These are phyloP conservation scores for Aphaenogaster ashmeadi DNA, from an alignment of 1,140 invertebrate species.

Conservation along the genomic window DNA sequence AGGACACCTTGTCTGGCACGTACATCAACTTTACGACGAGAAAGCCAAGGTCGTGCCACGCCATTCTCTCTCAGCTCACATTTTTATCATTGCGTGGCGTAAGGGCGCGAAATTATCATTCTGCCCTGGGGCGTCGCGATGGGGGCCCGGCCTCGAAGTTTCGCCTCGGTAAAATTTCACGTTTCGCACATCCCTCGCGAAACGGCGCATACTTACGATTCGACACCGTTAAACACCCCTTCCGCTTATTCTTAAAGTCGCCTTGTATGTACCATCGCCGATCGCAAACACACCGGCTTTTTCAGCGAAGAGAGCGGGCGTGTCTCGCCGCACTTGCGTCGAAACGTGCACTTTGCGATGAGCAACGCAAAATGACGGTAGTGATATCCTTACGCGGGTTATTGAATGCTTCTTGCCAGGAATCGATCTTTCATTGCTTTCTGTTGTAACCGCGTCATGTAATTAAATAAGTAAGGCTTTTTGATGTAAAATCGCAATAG, in stretches of 20 bases:
- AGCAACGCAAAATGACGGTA: background rate
- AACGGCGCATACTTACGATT: constrained; percentile 42
- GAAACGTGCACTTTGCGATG: background rate
- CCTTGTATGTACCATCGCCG: background rate
- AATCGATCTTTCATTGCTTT: background rate
- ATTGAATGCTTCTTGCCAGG: too few relatives aligned
- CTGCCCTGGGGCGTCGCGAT: background rate
- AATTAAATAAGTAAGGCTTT: background rate
- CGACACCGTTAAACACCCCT: constrained; percentile 43
- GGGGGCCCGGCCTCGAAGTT: background rate
- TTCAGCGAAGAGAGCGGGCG: constrained; percentile 40
- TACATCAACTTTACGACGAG: constrained; percentile 12
- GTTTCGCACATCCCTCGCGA: constrained; percentile 2
- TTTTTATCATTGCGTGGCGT: background rate
- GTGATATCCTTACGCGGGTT: background rate
- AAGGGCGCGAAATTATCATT: constrained; percentile 37
- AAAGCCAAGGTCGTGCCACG: constrained; percentile 2
- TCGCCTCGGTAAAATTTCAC: constrained; percentile 25
- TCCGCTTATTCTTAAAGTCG: constrained; percentile 49
- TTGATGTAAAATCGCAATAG: background rate
- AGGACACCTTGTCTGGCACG: background rate
- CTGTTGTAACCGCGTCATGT: background rate
- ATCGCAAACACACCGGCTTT: constrained; percentile 33
- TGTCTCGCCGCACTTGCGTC: background rate
- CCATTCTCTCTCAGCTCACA: constrained; percentile 14